phyloP scores from a whole-genome alignment of 2,797 vertebrate species.

The Crenichthys baileyi region DNA sequence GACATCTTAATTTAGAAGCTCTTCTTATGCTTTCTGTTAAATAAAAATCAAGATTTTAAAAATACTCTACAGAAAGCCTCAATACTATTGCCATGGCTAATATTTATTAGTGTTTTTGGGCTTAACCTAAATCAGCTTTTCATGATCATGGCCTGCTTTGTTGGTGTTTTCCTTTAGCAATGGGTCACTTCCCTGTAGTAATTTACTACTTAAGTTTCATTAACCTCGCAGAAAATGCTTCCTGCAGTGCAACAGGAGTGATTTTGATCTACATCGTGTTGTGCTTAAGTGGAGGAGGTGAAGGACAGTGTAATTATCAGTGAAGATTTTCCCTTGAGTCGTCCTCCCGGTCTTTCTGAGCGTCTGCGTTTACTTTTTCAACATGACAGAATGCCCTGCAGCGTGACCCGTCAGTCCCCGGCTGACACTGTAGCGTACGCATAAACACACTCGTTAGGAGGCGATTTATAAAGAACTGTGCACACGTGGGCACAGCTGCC shows the following conservation, averaged over 20 bases:
- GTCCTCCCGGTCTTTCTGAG: constrained; percentile 49
- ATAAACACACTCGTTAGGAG: constrained; percentile 4
- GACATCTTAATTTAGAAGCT: not conserved
- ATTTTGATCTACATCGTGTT: constrained; percentile 48
- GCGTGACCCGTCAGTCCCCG: constrained; percentile 42
- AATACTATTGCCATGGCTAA: not conserved
- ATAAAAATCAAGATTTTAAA: not conserved
- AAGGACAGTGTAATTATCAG: constrained; percentile 53
- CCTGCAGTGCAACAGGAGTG: constrained; percentile 30
- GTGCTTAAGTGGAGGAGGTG: constrained; percentile 55
- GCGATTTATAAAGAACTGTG: not conserved
- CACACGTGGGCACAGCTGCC: constrained; percentile 1
- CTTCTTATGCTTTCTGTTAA: not conserved
- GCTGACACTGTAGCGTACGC: constrained; percentile 14
- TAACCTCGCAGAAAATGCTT: constrained; percentile 35
- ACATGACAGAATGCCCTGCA: constrained; percentile 43
- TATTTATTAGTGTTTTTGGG: not conserved
- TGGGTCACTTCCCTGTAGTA: not conserved
- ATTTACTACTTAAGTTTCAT: constrained; percentile 26
- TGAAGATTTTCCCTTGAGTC: constrained; percentile 52
- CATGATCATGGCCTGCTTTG: not conserved
- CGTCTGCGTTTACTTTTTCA: constrained; percentile 54
- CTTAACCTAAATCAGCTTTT: constrained; percentile 7
- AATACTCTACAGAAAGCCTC: not conserved
- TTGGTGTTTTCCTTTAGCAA: not conserved